Evolutionary conservation across 2,797 vertebrate genomes (phyloP).

Genomic region (Gastrophryne carolinensis): DNA sequence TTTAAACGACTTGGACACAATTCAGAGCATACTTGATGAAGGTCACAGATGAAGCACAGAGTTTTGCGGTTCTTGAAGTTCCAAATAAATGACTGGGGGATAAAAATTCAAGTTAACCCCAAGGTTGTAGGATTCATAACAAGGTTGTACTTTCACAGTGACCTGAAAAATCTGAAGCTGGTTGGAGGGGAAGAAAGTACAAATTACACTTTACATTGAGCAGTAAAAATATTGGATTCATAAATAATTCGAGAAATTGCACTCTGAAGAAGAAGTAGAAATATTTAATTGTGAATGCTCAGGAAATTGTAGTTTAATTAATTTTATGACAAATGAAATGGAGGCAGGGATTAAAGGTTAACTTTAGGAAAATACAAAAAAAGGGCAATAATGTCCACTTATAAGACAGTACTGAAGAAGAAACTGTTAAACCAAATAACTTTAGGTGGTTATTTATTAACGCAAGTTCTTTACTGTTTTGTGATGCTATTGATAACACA

Average conservation of each 20-base stretch:
- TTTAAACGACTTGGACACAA: slow-evolving; percentile 57
- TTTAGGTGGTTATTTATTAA: no score
- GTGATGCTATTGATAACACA: no score
- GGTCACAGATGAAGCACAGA: slow-evolving; percentile 32
- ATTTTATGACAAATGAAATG: slow-evolving; percentile 30
- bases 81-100: slow-evolving; percentile 17
- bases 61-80: slow-evolving; percentile 23
- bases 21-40: slow-evolving; percentile 36
- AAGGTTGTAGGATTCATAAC: slow-evolving; percentile 15
- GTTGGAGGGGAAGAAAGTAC: not conserved
- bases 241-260: slow-evolving; percentile 32
- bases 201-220: slow-evolving; percentile 19
- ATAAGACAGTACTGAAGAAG: no score
- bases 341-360: no score
- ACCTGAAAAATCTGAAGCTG: slow-evolving; percentile 29
- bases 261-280: slow-evolving; percentile 6
- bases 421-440: no score
- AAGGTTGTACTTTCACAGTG: slow-evolving; percentile 23
- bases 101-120: slow-evolving; percentile 9
- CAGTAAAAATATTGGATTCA: slow-evolving; percentile 6
- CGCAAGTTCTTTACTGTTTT: no score
- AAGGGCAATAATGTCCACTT: no score
- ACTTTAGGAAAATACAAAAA: no score
- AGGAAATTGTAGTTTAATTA: slow-evolving; percentile 9
- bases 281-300: slow-evolving; percentile 32